phyloP scores from a whole-genome alignment of 2,113 vertebrate genomes.

The Fukomys damarensis region DNA sequence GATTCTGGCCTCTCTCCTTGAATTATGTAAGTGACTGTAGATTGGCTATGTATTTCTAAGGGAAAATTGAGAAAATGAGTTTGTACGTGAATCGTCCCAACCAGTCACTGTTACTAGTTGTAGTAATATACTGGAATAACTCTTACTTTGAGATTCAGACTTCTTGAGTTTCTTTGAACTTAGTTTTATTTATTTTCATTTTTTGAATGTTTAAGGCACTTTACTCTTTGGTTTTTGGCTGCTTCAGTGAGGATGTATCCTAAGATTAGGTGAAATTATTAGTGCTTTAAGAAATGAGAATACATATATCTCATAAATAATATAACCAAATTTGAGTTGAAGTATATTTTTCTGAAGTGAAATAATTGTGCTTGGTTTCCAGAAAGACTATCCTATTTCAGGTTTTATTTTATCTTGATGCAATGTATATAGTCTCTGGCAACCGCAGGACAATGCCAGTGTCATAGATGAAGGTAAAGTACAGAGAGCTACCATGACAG shows the following conservation, averaged over 20 bases:
- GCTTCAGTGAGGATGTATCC: neutral
- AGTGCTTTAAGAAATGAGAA: neutral
- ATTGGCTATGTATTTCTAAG: slow-evolving; percentile 15
- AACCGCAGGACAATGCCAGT: neutral
- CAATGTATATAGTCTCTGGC: neutral
- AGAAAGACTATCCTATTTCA: neutral
- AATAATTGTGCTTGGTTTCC: neutral
- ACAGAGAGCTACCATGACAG: neutral
- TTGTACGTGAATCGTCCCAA: neutral
- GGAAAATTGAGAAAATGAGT: neutral
- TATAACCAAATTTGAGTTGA: neutral
- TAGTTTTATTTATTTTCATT: neutral
- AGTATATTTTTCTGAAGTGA: neutral
- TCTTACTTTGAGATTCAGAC: neutral
- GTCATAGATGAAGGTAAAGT: neutral
- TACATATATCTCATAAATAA: neutral
- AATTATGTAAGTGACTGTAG: neutral
- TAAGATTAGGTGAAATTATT: slow-evolving; percentile 16
- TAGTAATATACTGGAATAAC: neutral
- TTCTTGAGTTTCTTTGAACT: neutral
- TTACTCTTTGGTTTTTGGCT: neutral
- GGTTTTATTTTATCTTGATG: slow-evolving; percentile 9
- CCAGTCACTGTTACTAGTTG: neutral
- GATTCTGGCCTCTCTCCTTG: neutral
- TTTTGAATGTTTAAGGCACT: neutral